phyloP scores from a whole-genome alignment of 1,140 invertebrate genomes.

The Diorhabda elongata region DNA sequence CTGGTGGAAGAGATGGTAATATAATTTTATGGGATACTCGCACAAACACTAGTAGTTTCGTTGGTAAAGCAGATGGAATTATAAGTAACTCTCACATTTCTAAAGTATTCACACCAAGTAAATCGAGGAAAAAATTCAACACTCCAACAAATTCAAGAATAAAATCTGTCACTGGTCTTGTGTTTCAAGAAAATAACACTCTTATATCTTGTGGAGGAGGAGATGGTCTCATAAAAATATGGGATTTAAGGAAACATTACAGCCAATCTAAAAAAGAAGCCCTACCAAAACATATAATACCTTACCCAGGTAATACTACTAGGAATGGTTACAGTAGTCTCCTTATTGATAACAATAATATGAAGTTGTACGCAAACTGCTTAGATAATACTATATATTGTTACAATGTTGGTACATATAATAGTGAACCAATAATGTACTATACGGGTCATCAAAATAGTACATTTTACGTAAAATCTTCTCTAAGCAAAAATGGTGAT shows the following conservation, averaged over 20 bases:
- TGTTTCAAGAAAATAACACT: constrained; percentile 72
- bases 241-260: constrained; percentile 83
- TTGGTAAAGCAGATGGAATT: constrained; percentile 39
- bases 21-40: constrained; percentile 81
- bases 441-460: constrained; percentile 69
- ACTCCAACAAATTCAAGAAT: constrained; percentile 16
- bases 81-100: constrained; percentile 43
- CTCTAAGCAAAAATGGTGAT: constrained; percentile 70
- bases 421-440: constrained; percentile 57
- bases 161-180: constrained; percentile 72
- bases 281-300: constrained; percentile 64
- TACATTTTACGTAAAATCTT: constrained; percentile 79
- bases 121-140: constrained; percentile 28
- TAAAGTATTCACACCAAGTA: constrained; percentile 29
- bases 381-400: constrained; percentile 82
- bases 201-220: constrained; percentile 77
- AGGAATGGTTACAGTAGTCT: constrained; percentile 76
- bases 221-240: constrained; percentile 80
- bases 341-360: constrained; percentile 61
- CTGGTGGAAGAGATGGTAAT: constrained; percentile 72
- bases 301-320: constrained; percentile 64
- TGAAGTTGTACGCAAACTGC: constrained; percentile 78
- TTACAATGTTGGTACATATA: constrained; percentile 72
- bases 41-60: constrained; percentile 45
- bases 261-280: constrained; percentile 64